Evolutionary conservation across 35 echinoderm and acorn worm species (phyloP), one percentile per base, ranked within the genome.

Genomic region (Ophiothrix spiculata): DNA sequence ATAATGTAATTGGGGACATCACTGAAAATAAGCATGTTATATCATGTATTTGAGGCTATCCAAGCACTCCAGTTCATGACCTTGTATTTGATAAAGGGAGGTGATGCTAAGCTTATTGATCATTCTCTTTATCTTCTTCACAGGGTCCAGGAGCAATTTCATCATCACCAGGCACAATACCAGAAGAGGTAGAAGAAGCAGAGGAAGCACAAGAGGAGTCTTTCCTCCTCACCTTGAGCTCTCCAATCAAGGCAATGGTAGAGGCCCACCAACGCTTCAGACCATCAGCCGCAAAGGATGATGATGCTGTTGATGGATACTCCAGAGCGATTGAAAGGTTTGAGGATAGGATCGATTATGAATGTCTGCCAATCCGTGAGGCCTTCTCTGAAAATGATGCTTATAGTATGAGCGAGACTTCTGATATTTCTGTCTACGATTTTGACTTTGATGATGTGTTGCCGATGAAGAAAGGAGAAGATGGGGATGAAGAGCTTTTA

Each of bases 351-450:
- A 56, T 94, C 1, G 87, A 99, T 25, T 89, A 94, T 80, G 96
- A 94, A 54, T 64, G 94, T 25, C 64, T 99, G 69, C 64, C 92
- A 12, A 86, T 86, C 28, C 74, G 96, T 49, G 92, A 94, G 83
- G 96, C 96, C 1, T 99, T 98, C 73, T 99, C 96, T 0, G 96
- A 99, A 64, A 99, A 94, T 83, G 96, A 99, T 85, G 96, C 96
- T 17, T 99, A 85, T 85, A 94, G 92, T 63, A 93, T 99, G 13
- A 99, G 96, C 45, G 96, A 99, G 42, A 76, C 89, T 14, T 94
- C 96, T 29, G 92, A 94, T 37, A 78, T 99, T 2, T 89, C 90
- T 39, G 75, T 90, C 25, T 89, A 86, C 21, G 96, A 99, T 37
- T 87, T 99, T 83, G 89, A 87, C 25, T 99, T 91, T 87, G 96